Conservation (phyloP, 2,113 vertebrate species). For the Mohoua ochrocephala region DNA sequence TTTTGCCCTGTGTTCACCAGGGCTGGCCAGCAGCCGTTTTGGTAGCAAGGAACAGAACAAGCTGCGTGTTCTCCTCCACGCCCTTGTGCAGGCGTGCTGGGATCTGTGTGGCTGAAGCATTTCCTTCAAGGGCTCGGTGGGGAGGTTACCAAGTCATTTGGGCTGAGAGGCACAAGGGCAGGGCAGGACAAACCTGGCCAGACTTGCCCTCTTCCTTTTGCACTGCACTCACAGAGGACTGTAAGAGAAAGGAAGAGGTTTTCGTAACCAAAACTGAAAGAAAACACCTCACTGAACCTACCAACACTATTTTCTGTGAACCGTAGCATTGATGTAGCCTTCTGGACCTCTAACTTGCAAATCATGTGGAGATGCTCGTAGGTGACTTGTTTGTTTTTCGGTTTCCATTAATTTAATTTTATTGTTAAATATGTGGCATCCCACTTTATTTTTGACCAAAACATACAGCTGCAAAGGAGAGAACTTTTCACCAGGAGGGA, state of each 20-base stretch:
- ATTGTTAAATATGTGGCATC: background rate
- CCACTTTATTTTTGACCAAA: background rate
- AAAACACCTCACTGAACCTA: background rate
- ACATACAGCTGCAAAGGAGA: background rate
- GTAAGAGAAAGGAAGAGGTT: background rate
- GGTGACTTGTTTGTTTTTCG: background rate
- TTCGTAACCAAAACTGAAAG: background rate
- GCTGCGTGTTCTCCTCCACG: fast-evolving
- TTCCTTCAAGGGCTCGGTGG: background rate
- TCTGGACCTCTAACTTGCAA: background rate
- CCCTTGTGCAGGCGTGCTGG: background rate
- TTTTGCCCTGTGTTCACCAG: background rate
- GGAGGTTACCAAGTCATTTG: background rate
- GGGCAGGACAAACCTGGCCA: conserved; percentile 22
- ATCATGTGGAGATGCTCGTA: background rate
- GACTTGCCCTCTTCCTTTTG: background rate
- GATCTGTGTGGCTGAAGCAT: background rate
- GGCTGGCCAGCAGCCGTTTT: background rate
- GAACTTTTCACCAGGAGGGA: background rate
- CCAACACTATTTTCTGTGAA: background rate
- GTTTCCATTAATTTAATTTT: background rate
- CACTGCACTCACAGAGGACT: background rate
- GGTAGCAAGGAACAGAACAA: background rate
- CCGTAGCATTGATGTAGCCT: background rate
- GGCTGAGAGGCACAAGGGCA: background rate